Evolutionary conservation across 2,888 invertebrate species (phyloP), one percentile per base, ranked within the genome.

Genomic region (Pseudococcus longispinus): DNA sequence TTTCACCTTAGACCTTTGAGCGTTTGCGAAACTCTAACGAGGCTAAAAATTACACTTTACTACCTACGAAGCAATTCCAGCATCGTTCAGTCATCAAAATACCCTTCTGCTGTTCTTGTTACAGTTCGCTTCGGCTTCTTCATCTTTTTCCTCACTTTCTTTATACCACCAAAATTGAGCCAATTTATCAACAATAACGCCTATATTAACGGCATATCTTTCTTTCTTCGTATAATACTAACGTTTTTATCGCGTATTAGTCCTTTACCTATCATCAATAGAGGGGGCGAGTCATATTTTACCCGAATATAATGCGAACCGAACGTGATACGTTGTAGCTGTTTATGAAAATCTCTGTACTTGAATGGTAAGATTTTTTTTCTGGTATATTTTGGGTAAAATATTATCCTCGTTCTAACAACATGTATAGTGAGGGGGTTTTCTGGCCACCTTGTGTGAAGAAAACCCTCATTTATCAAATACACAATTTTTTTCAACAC

Each of bases 141-240:
- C 9, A 1, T 60, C 0, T 23, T n/a, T n/a, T n/a, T 9, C 2
- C 8, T 23, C 1, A 9, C 2, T 60, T 60, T 23, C 23, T 60
- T 60, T 23, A n/a, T n/a, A 51, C 60, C 23, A 9, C 77, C 9
- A 29, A 80, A 80, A 80, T 42, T 80, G 77, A 42, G 20, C 42
- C 42, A 20, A 80, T 80, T 80, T 80, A 80, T 80, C 77, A 42
- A 37, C 20, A 42, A 80, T 80, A 80, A 80, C 37, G 77, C 77
- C 20, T 80, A 42, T 80, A 80, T 80, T 80, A 80, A 80, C 20
- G 20, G 77, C 11, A 20, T 42, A 80, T 80, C 32, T 80, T 42
- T 80, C 42, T 80, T 80, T 26, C 42, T 80, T 80, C 42, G 1
- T 42, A 20, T 26, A 13, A 20, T 42, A 3, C 77, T 20, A 42